phyloP scores from a whole-genome alignment of 2,113 vertebrate genomes.

The Edolisoma coerulescens region DNA sequence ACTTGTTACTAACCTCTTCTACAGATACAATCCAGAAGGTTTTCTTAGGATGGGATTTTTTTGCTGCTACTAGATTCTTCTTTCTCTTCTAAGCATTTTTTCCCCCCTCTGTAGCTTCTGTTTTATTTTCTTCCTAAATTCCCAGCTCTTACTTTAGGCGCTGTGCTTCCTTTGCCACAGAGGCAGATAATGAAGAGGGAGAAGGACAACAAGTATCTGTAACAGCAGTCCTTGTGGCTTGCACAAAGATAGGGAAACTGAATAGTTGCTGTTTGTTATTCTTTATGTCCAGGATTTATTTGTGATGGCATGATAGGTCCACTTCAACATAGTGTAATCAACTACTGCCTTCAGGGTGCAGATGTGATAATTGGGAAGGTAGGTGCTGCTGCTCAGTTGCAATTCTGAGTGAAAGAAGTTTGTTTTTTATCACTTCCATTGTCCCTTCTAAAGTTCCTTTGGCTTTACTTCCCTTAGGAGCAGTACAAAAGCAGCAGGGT shows the following conservation, averaged over 20 bases:
- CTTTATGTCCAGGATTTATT: not conserved
- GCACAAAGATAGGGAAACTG: not conserved
- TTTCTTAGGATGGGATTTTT: not conserved
- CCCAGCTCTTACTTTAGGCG: not conserved
- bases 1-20: not conserved
- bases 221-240: not conserved
- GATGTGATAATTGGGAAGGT: not conserved
- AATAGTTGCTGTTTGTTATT: not conserved
- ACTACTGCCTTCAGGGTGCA: not conserved
- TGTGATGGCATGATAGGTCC: not conserved
- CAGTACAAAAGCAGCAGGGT: not conserved
- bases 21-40: not conserved
- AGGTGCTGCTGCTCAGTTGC: not conserved
- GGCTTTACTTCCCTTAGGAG: not conserved
- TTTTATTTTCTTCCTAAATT: not conserved
- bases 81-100: not conserved
- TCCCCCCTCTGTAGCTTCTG: not conserved
- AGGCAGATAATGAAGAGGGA: not conserved
- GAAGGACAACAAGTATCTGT: not conserved
- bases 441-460: not conserved
- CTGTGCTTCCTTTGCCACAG: not conserved
- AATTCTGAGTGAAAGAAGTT: conserved; percentile 1
- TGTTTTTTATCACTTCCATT: not conserved
- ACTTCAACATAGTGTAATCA: not conserved
- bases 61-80: not conserved